Evolutionary conservation across 2,888 invertebrate genomes (phyloP).

Genomic region (Leptura quadrifasciata): DNA sequence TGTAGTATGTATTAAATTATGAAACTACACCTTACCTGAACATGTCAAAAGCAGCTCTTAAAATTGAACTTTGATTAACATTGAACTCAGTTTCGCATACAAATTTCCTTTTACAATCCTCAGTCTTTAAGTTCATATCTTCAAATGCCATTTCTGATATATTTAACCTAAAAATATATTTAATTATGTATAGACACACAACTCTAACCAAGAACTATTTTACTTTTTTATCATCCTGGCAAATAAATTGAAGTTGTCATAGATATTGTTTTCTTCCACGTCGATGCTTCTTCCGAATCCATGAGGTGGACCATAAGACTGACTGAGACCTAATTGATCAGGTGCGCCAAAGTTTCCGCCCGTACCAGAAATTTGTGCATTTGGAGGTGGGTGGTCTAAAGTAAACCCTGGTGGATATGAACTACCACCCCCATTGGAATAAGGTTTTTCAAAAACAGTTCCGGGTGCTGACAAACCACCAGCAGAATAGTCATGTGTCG

Average conservation of each 20-base stretch:
- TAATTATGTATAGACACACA: background rate
- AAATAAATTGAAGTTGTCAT: constrained; percentile 30
- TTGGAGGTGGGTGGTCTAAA: constrained; percentile 27
- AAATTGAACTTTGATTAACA: constrained; percentile 68
- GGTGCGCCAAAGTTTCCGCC: constrained; percentile 6
- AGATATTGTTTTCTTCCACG: background rate
- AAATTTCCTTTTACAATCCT: constrained; percentile 74
- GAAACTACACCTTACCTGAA: constrained; percentile 58
- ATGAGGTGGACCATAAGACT: background rate
- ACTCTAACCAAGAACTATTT: background rate
- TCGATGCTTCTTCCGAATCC: constrained; percentile 31
- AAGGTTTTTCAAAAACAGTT: constrained; percentile 4
- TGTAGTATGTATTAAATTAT: background rate
- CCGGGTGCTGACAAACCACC: constrained; percentile 21
- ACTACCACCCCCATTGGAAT: background rate
- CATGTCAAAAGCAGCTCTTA: constrained; percentile 58
- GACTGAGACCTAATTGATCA: background rate
- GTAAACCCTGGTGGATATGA: constrained; percentile 29
- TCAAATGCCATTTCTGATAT: constrained; percentile 67
- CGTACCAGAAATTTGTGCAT: constrained; percentile 8
- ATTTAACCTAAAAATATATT: constrained; percentile 64
- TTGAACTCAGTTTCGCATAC: constrained; percentile 75
- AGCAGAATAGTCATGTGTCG: background rate
- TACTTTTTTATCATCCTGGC: constrained; percentile 41
- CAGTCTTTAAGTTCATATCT: constrained; percentile 66